phyloP scores from a whole-genome alignment of 2,888 invertebrate genomes.

The Spicauda simplicius region DNA sequence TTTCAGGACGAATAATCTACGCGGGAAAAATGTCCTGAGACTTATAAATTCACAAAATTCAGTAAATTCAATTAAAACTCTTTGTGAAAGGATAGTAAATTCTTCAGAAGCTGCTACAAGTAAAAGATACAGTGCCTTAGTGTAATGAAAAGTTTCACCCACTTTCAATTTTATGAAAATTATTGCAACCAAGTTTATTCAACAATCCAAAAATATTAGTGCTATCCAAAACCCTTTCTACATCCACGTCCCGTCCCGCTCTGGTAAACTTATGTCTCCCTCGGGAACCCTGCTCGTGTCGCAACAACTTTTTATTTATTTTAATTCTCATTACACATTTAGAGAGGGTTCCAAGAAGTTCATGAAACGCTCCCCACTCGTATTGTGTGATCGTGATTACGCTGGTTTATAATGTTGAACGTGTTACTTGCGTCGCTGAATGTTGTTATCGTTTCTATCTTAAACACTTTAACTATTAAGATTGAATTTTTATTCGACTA shows the following conservation, averaged over 20 bases:
- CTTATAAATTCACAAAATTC: no score
- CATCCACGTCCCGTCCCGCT: constrained; percentile 18
- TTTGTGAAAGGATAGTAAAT: no score
- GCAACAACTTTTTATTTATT: constrained; percentile 51
- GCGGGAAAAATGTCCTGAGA: no score
- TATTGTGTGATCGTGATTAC: constrained; percentile 30
- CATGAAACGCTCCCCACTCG: constrained; percentile 22
- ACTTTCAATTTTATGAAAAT: no score
- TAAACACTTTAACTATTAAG: not conserved
- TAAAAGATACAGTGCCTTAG: no score
- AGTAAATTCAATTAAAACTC: no score
- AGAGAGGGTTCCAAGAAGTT: constrained; percentile 42
- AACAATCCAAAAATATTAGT: not conserved
- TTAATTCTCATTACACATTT: constrained; percentile 56
- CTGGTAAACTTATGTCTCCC: constrained; percentile 52
- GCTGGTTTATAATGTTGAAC: constrained; percentile 4
- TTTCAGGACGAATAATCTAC: no score
- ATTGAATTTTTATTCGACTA: not conserved
- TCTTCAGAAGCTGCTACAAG: no score
- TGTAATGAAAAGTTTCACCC: no score
- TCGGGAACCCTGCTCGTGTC: constrained; percentile 44
- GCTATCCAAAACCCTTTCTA: constrained; percentile 13
- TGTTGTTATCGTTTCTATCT: not conserved
- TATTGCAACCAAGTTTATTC: no score
- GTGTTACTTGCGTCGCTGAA: not conserved